Evolutionary conservation across 2,113 vertebrate species (phyloP).

Genomic region (Corvus moneduloides): DNA sequence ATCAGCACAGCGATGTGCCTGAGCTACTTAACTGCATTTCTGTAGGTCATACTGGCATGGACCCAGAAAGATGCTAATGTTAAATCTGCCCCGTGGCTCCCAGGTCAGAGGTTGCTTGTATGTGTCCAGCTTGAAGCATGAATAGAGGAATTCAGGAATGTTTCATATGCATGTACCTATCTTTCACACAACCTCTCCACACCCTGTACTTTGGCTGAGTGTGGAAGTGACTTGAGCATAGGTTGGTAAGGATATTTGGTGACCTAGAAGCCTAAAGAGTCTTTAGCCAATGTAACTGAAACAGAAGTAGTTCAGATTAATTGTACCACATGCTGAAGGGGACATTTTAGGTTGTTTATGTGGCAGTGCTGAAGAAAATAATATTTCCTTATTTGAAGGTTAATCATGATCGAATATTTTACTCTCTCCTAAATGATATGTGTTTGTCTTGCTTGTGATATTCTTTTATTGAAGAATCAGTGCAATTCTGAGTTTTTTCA

Average conservation of each 20-base stretch:
- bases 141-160: background rate
- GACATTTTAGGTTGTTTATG: background rate
- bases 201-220: background rate
- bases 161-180: background rate
- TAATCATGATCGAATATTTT: background rate
- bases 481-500: background rate
- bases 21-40: background rate
- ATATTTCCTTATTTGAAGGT: background rate
- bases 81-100: background rate
- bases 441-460: background rate
- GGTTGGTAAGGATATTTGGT: background rate
- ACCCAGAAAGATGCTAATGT: background rate
- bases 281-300: background rate
- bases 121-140: background rate
- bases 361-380: background rate
- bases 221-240: background rate
- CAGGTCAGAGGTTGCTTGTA: background rate
- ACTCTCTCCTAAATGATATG: background rate
- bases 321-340: background rate
- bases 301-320: background rate
- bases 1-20: background rate
- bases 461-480: background rate
- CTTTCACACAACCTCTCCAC: background rate
- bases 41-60: background rate
- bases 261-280: background rate